These are phyloP conservation scores for Nomada lathburiana DNA, from an alignment of 2,888 invertebrate species.

Conservation along the genomic window DNA sequence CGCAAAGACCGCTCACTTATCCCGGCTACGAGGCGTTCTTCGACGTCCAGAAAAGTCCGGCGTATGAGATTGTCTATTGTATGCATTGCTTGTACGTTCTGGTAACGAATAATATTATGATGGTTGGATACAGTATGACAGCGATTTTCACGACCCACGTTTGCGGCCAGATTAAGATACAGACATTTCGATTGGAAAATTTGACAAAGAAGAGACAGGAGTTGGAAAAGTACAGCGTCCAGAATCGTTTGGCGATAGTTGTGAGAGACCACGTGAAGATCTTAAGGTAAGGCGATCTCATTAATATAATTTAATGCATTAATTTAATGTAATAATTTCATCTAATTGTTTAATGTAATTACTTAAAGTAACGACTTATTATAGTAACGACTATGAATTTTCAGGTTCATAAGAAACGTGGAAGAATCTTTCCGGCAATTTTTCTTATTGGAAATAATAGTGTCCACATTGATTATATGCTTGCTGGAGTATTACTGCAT, in stretches of 20 bases:
- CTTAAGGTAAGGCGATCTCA: constrained; percentile 53
- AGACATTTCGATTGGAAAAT: constrained; percentile 32
- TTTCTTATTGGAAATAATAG: constrained; percentile 77
- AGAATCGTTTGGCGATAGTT: constrained; percentile 43
- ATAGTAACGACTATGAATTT: constrained; percentile 1
- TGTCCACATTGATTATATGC: constrained; percentile 77
- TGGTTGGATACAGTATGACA: constrained; percentile 61
- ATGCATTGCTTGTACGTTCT: constrained; percentile 53
- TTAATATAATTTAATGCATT: neutral
- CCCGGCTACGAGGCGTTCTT: constrained; percentile 65
- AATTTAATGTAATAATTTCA: neutral
- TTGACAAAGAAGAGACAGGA: neutral
- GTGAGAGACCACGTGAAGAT: constrained; percentile 59
- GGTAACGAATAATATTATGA: constrained; percentile 56
- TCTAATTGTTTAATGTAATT: too few species aligned
- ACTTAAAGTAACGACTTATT: too few species aligned
- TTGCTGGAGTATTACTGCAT: constrained; percentile 78
- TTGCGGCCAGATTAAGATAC: constrained; percentile 67
- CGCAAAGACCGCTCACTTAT: constrained; percentile 65
- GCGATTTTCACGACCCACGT: constrained; percentile 67
- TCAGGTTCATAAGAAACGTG: constrained; percentile 46
- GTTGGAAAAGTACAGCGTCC: neutral
- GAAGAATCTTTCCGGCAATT: constrained; percentile 71
- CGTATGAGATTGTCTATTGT: constrained; percentile 66
- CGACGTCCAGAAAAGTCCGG: constrained; percentile 60